Evolutionary conservation across 2,888 invertebrate genomes (phyloP).

Genomic region (Lagria hirta): DNA sequence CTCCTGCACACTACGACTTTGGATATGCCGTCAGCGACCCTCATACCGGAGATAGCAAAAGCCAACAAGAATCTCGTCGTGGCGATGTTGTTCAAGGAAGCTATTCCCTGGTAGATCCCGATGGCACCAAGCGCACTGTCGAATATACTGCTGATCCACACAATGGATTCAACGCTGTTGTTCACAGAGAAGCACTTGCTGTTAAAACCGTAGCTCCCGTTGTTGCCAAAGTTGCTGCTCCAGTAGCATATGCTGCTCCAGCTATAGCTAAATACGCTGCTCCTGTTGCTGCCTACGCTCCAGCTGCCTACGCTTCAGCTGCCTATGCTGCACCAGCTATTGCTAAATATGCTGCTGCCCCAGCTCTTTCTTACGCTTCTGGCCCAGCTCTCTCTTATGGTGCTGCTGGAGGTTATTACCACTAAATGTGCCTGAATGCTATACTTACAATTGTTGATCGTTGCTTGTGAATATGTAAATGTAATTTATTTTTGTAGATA

Average conservation of each 20-base stretch:
- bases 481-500: constrained; percentile 28
- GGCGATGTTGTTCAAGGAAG: constrained; percentile 56
- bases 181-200: constrained; percentile 52
- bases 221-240: constrained; percentile 37
- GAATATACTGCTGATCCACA: constrained; percentile 58
- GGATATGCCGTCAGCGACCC: constrained; percentile 53
- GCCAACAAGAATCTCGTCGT: constrained; percentile 53
- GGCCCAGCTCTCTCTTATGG: constrained; percentile 27
- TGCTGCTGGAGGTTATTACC: constrained; percentile 28
- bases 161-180: constrained; percentile 58
- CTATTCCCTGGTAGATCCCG: constrained; percentile 57
- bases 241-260: constrained; percentile 31
- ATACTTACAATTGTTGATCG: constrained; percentile 22
- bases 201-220: constrained; percentile 46
- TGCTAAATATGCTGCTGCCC: constrained; percentile 42
- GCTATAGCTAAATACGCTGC: constrained; percentile 33
- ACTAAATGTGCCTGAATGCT: constrained; percentile 20
- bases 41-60: constrained; percentile 28
- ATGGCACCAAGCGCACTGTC: constrained; percentile 57
- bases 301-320: no score
- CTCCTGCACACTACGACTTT: constrained; percentile 56
- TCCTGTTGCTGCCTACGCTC: constrained; percentile 35
- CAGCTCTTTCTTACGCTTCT: constrained; percentile 24
- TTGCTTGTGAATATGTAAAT: constrained; percentile 22
- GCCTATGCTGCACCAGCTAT: constrained; percentile 41